Evolutionary conservation across 2,888 invertebrate species (phyloP).

Genomic region (Xiphydria camelus): DNA sequence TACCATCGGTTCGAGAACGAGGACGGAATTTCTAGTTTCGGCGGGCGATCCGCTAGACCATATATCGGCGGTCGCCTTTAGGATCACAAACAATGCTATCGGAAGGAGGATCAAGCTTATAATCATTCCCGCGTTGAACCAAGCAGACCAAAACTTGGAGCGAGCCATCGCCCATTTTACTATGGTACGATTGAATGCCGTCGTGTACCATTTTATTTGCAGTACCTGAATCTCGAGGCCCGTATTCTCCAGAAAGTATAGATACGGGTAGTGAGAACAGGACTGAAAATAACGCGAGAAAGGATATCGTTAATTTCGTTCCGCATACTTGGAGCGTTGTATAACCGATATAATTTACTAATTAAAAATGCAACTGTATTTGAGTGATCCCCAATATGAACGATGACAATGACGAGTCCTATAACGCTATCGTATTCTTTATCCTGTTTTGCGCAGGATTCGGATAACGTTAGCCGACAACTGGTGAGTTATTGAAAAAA

Average conservation of each 20-base stretch:
- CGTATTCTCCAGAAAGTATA: slow-evolving; percentile 74
- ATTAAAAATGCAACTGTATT: slow-evolving; percentile 3
- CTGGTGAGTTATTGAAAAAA: too few species aligned
- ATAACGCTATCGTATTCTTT: too few species aligned
- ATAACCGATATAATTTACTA: too few species aligned
- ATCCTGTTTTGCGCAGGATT: too few species aligned
- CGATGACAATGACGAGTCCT: too few species aligned
- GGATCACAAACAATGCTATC: slow-evolving; percentile 60
- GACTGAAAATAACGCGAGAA: slow-evolving; percentile 71
- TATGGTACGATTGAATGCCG: slow-evolving; percentile 75
- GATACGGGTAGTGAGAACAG: slow-evolving; percentile 82
- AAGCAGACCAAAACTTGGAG: slow-evolving; percentile 66
- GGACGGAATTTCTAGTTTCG: slow-evolving; percentile 16
- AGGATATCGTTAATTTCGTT: too few species aligned
- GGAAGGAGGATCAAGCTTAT: slow-evolving; percentile 68
- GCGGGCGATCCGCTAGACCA: slow-evolving; percentile 30
- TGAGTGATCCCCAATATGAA: too few species aligned
- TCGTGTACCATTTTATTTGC: slow-evolving; percentile 77
- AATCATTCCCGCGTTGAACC: slow-evolving; percentile 74
- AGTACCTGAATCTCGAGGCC: slow-evolving; percentile 75
- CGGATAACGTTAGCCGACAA: too few species aligned
- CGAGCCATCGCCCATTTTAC: slow-evolving; percentile 73
- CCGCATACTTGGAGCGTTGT: too few species aligned
- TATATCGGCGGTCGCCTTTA: slow-evolving; percentile 50
- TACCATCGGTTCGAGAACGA: slow-evolving; percentile 56